A percentile compares a stretch with the other conserved stretches of the same genome.
Evolutionary conservation across 2,797 vertebrate species (phyloP).

Genomic region (Graptemys geographica): DNA sequence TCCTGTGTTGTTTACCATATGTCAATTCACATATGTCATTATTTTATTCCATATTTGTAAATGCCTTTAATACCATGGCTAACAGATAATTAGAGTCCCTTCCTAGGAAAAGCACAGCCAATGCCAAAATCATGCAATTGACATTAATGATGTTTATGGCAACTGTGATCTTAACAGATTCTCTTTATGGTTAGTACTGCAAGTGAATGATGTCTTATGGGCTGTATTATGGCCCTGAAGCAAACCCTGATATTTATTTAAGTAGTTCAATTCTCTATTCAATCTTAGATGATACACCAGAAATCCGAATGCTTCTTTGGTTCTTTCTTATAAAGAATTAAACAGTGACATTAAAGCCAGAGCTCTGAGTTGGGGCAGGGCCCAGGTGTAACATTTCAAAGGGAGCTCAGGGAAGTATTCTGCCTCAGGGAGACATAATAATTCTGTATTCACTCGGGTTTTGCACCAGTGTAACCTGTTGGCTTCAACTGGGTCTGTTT

Average conservation of each 20-base stretch:
- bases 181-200: background rate
- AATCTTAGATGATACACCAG: background rate
- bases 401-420: rapidly evolving
- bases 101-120: constrained; percentile 26
- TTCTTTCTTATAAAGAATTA: background rate
- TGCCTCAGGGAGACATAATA: background rate
- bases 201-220: constrained; percentile 14
- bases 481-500: background rate
- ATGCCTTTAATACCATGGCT: constrained; percentile 18
- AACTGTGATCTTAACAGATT: constrained; percentile 42
- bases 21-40: constrained; percentile 28
- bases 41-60: constrained; percentile 36
- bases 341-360: background rate
- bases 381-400: background rate
- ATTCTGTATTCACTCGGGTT: background rate
- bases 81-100: constrained; percentile 21
- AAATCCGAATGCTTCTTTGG: background rate
- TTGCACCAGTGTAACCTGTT: background rate
- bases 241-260: constrained; percentile 22
- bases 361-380: background rate
- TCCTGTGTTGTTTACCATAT: constrained; percentile 8
- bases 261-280: constrained; percentile 17
- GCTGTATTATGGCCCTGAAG: background rate
- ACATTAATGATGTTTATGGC: constrained; percentile 22
- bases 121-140: background rate